phyloP scores from a whole-genome alignment of 37 sponge, comb jelly and placozoan genomes.

The Oscarella lobularis region DNA sequence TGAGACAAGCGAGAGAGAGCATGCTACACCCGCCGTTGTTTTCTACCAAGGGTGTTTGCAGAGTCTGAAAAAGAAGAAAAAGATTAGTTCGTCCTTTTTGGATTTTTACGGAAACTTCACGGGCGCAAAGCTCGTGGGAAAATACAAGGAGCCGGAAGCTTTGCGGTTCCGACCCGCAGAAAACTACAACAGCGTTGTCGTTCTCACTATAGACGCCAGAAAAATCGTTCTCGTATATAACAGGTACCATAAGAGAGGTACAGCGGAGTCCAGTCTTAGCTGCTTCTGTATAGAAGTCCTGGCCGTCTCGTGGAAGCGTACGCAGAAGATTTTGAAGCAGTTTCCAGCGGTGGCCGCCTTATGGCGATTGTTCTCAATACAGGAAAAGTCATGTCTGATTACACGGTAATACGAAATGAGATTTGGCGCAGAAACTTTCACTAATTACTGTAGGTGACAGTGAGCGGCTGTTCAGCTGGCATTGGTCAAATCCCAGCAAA shows the following conservation, averaged over 20 bases:
- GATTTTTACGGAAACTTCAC: background rate
- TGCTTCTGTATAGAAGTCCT: no score
- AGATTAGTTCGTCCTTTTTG: background rate
- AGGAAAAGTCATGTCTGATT: conserved; percentile 41
- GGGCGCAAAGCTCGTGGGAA: background rate
- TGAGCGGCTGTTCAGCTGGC: background rate
- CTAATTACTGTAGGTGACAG: background rate
- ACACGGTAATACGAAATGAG: conserved; percentile 17
- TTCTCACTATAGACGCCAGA: background rate
- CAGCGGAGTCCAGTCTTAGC: background rate
- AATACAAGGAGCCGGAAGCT: background rate
- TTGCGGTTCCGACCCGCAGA: background rate
- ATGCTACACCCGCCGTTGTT: no score
- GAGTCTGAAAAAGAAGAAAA: no score
- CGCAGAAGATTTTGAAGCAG: conserved; percentile 61
- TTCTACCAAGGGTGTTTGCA: no score
- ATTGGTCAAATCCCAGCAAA: background rate
- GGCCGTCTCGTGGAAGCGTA: conserved; percentile 58
- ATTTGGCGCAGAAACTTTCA: no score
- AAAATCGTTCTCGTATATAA: background rate
- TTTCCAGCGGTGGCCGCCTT: conserved; percentile 37
- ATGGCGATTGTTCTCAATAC: conserved; percentile 42
- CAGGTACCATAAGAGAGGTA: background rate
- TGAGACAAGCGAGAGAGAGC: no score
- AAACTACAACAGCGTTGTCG: background rate